Percentiles rank a stretch among this genome's conserved stretches.
phyloP scores from a whole-genome alignment of 2,113 vertebrate species.

The Phasianus colchicus region DNA sequence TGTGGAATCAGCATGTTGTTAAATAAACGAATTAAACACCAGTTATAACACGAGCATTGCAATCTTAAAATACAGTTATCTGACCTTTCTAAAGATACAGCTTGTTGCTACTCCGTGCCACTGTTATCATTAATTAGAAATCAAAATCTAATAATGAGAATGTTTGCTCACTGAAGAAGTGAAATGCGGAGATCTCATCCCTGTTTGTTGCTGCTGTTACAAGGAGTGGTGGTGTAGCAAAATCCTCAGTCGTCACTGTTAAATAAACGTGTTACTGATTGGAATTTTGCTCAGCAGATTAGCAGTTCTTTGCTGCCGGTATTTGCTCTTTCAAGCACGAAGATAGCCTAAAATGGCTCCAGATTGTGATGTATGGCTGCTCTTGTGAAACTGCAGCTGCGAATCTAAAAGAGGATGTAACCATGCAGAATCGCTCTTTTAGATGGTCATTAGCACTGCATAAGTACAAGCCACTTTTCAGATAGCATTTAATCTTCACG shows the following conservation, averaged over 20 bases:
- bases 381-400: constrained; percentile 54
- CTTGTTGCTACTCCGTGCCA: background rate
- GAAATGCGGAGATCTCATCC: background rate
- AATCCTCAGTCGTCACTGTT: background rate
- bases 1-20: constrained; percentile 1
- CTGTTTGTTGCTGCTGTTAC: background rate
- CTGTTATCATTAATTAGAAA: background rate
- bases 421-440: constrained; percentile 45
- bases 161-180: background rate
- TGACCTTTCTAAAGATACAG: background rate
- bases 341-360: constrained; percentile 65
- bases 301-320: background rate
- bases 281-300: background rate
- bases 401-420: constrained; percentile 56
- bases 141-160: background rate
- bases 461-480: constrained; percentile 42
- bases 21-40: background rate
- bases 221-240: background rate
- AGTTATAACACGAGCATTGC: background rate
- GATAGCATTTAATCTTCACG: constrained; percentile 49
- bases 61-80: background rate
- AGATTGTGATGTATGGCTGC: constrained; percentile 63
- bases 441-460: constrained; percentile 41
- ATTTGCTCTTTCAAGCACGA: constrained; percentile 18
- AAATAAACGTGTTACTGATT: background rate